phyloP scores from a whole-genome alignment of 2,797 vertebrate species.

The Paratrypauchen microcephalus region DNA sequence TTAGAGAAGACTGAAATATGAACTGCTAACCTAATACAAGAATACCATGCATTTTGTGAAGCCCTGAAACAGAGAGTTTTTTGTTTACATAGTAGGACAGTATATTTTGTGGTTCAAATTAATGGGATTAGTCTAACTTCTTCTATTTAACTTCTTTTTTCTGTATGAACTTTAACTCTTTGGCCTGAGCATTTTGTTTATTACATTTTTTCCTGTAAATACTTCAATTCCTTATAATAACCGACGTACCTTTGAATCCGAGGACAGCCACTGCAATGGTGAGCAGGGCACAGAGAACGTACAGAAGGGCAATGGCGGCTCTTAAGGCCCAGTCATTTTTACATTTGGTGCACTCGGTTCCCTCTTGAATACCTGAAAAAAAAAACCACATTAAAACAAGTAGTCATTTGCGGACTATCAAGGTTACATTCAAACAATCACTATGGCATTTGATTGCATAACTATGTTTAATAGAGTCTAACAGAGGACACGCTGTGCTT shows the following conservation, averaged over 20 bases:
- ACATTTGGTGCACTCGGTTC: slow-evolving; percentile 96
- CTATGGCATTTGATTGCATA: slow-evolving; percentile 24
- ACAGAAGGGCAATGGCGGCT: slow-evolving; percentile 91
- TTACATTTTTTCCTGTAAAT: neutral
- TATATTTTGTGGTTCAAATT: too few relatives aligned
- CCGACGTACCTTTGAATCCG: slow-evolving; percentile 91
- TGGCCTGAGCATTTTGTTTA: neutral
- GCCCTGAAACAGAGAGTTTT: too few relatives aligned
- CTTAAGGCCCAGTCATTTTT: slow-evolving; percentile 97
- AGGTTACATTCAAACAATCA: slow-evolving; percentile 17
- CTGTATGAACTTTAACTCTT: neutral
- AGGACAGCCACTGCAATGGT: slow-evolving; percentile 94
- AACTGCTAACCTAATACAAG: too few relatives aligned
- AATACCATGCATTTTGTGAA: too few relatives aligned
- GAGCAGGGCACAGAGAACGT: slow-evolving; percentile 91
- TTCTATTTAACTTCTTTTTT: too few relatives aligned
- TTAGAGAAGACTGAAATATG: too few relatives aligned
- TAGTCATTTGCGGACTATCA: neutral
- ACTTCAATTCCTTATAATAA: neutral
- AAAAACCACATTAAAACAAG: slow-evolving; percentile 50
- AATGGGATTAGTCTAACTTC: too few relatives aligned
- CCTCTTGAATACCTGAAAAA: slow-evolving; percentile 95
- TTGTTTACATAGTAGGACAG: too few relatives aligned
- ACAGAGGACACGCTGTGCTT: slow-evolving; percentile 43
- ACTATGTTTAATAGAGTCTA: slow-evolving; percentile 42